Conservation (phyloP, 2,797 vertebrate genomes). For the Agapornis canus region DNA sequence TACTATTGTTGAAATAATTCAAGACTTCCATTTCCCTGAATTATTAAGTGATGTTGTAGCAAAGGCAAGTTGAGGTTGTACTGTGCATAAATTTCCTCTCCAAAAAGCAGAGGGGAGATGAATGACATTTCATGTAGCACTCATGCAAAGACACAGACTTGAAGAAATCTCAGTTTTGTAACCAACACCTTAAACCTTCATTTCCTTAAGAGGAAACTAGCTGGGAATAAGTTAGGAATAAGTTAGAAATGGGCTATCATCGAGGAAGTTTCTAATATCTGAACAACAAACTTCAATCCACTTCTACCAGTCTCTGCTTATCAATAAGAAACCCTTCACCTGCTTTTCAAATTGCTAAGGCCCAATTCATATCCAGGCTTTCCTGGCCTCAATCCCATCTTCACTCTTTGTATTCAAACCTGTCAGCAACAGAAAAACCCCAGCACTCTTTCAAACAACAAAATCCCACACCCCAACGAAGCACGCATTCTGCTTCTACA, state of each 20-base stretch:
- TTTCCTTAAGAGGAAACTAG: conserved; percentile 32
- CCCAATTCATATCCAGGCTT: conserved; percentile 5
- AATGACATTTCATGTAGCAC: conserved; percentile 13
- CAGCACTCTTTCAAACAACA: conserved; percentile 14
- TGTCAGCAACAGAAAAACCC: background rate
- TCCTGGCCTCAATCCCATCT: background rate
- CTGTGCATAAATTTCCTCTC: background rate
- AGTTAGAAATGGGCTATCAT: background rate
- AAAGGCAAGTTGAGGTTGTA: background rate
- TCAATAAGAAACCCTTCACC: conserved; percentile 20
- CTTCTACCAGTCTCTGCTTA: background rate
- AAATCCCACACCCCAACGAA: conserved; percentile 46
- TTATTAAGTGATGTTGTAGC: background rate
- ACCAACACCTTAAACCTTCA: conserved; percentile 43
- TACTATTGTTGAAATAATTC: conserved; percentile 11
- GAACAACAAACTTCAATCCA: conserved; percentile 1
- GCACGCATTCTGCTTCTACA: background rate
- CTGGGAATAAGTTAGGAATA: background rate
- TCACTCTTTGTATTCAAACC: conserved; percentile 13
- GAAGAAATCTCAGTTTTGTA: conserved; percentile 49
- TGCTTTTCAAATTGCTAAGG: background rate
- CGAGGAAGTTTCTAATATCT: conserved; percentile 21
- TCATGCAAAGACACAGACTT: background rate
- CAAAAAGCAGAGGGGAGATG: conserved; percentile 23
- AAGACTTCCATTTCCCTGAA: background rate